Evolutionary conservation across 2,888 invertebrate genomes (phyloP), one percentile per base, ranked within the genome.

Genomic region (Smittia sp.): DNA sequence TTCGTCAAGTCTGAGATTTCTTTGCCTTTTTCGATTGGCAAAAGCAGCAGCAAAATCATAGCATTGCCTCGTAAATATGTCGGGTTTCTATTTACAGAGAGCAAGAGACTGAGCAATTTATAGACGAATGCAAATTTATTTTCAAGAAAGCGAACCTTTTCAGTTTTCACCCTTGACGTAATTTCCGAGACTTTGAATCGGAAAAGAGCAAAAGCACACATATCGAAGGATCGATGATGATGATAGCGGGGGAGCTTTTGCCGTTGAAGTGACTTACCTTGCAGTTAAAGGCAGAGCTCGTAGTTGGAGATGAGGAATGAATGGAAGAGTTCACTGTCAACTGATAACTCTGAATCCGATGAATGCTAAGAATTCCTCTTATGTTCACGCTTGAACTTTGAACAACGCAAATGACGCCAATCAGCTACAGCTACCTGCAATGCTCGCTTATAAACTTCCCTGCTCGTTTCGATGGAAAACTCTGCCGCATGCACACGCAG

Each of bases 71-170:
- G 15, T 46, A 46, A 46, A 46, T 46, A 46, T 46, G 11, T 46
- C 46, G 46, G 32, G 32, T 32, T 32, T 46, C 46, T 46, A 46
- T 46, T 46, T 11, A 46, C 46, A 46, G 46, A 32, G 3, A 3
- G 32, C 3, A 32, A 6, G 32, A 46, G 46, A 46, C 15, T 46
- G 46, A 46, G 46, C 46, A 46, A 46, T 46, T 46, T 15, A 11
- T 46, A n/a, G 46, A 46, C n/a, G 15, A 46, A 46, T 46, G 46
- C 46, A 46, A 46, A 46, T 46, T 46, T 11, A n/a, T 46, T 46
- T n/a, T 46, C 46, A n/a, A 46, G 46, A 32, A 32, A 32, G 32
- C 46, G 32, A n/a, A 46, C 46, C 46, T 46, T 46, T 46, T 46
- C 15, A 15, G 46, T 46, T 46, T 11, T n/a, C 32, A 32, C 32